Base-by-base conservation (phyloP, 2,113 vertebrate genomes). In the Anser brachyrhynchus region DNA sequence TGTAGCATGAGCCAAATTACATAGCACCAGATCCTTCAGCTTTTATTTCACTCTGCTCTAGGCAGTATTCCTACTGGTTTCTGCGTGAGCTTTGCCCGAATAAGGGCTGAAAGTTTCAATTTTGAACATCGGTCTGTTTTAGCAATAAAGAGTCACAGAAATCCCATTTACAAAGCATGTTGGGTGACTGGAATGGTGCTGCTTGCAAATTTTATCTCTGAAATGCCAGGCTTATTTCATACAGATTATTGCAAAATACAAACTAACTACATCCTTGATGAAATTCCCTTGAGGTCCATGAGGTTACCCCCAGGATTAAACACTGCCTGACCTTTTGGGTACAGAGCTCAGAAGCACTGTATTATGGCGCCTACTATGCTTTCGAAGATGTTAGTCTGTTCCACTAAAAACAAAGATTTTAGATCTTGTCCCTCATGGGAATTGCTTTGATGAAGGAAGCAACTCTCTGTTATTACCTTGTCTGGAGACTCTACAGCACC, bases 361-460 rank as follows among this genome's bases (percentile, higher is more conserved):
- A 82, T 95, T 96, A 92, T 92, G 90, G 83, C 12, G 33, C 84
- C 86, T 92, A 29, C 57, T 79, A 31, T 0, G 66, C 71, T 66
- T 93, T 91, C 2, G 4, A 93, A 96, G 44, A 82, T 85, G 54
- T 82, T 91, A 72, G 62, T 58, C 28, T 89, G 44, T 91, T 96
- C 81, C 87, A 96, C 66, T 91, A 76, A 92, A 94, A 96, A 96
- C 91, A 95, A 84, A 96, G 59, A 84, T 95, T 92, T 73, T 52
- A 89, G 74, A 67, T 76, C 37, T 87, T 4, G 2, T 79, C 59
- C 51, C 74, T 85, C 93, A 23, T 71, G 84, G 71, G 92, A 94
- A 93, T 44, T 83, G 71, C 37, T 87, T 41, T 62, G 51, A 80
- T 92, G 89, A 89, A 96, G 84, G 89, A 89, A 96, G 81, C 37